These are phyloP conservation scores for Musca vetustissima DNA, from an alignment of 1,140 invertebrate genomes.

Conservation along the genomic window DNA sequence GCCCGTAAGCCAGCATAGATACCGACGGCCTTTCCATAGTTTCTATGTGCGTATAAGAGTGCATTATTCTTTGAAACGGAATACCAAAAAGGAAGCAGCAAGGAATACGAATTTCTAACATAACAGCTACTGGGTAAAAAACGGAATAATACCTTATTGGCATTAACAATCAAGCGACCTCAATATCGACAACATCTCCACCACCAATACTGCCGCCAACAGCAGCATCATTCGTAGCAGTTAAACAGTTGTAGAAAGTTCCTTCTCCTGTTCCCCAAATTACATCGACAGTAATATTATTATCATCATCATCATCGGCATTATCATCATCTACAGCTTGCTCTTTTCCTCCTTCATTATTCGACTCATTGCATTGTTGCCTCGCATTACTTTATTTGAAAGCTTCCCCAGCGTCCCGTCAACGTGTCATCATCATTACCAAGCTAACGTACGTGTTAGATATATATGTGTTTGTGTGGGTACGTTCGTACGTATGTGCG, in stretches of 20 bases:
- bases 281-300: not conserved
- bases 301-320: not conserved
- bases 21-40: no score
- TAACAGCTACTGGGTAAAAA: no score
- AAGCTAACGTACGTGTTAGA: not conserved
- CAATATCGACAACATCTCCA: not conserved
- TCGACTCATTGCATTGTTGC: no score
- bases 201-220: not conserved
- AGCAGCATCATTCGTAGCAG: not conserved
- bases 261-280: not conserved
- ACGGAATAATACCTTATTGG: no score
- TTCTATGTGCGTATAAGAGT: not conserved
- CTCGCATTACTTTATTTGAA: no score
- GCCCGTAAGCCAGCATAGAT: no score
- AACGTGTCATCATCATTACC: not conserved
- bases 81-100: no score
- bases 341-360: no score
- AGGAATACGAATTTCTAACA: no score
- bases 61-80: not conserved
- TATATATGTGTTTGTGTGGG: no score
- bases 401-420: not conserved
- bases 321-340: not conserved
- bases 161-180: not conserved
- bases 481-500: no score
- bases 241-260: not conserved